Percentiles rank a stretch among this genome's conserved stretches.
Conservation (phyloP, 2,888 invertebrate genomes). For the Mamestra brassicae region DNA sequence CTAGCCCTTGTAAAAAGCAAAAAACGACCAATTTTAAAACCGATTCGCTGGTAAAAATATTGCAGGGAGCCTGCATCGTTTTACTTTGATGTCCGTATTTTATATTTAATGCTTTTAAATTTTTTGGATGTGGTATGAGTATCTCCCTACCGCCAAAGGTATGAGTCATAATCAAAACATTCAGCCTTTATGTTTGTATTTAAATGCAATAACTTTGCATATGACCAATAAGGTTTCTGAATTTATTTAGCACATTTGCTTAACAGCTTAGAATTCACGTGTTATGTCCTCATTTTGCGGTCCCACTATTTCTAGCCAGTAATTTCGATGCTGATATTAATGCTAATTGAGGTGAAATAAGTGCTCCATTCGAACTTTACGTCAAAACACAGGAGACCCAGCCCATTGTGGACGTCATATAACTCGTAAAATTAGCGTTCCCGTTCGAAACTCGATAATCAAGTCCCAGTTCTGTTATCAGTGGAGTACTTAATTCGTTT, state of each 20-base stretch:
- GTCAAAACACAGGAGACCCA: slow-evolving; percentile 61
- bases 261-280: slow-evolving; percentile 37
- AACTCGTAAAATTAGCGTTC: slow-evolving; percentile 63
- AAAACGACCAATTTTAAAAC: slow-evolving; percentile 68
- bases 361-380: slow-evolving; percentile 45
- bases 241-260: slow-evolving; percentile 53
- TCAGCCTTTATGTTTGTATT: slow-evolving; percentile 42
- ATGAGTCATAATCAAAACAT: slow-evolving; percentile 53
- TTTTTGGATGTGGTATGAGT: slow-evolving; percentile 17
- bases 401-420: slow-evolving; percentile 56
- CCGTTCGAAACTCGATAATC: slow-evolving; percentile 68
- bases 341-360: slow-evolving; percentile 56
- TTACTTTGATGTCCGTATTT: slow-evolving; percentile 54
- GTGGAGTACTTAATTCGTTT: slow-evolving; percentile 72
- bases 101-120: slow-evolving; percentile 39
- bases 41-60: slow-evolving; percentile 62
- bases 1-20: slow-evolving; percentile 59
- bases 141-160: slow-evolving; percentile 1
- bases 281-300: slow-evolving; percentile 38
- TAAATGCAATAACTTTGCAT: slow-evolving; percentile 50
- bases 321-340: slow-evolving; percentile 51
- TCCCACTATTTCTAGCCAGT: slow-evolving; percentile 34
- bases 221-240: slow-evolving; percentile 35
- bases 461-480: slow-evolving; percentile 71
- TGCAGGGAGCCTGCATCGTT: slow-evolving; percentile 40